Conservation (phyloP, 2,888 invertebrate species). For the Tigriopus californicus region DNA sequence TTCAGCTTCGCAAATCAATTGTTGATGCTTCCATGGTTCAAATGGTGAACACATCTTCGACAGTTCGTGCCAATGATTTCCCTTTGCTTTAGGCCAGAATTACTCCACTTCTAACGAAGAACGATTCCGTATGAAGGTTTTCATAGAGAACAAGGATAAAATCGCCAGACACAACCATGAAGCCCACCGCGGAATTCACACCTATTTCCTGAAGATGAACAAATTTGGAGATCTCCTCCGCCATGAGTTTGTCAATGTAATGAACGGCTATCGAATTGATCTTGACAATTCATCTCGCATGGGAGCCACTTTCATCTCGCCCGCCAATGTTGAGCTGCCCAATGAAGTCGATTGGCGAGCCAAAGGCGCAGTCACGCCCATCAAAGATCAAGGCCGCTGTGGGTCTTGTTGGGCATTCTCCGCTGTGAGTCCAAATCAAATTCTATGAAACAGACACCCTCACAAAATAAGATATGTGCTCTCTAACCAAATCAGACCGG, state of each 20-base stretch:
- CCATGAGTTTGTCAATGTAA: constrained; percentile 48
- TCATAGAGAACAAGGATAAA: constrained; percentile 62
- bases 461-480: too few relatives aligned
- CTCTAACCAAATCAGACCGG: too few relatives aligned
- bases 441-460: too few relatives aligned
- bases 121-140: constrained; percentile 66
- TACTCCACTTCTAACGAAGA: constrained; percentile 51
- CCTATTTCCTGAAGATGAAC: constrained; percentile 29
- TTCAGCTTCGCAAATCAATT: too few relatives aligned
- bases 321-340: constrained; percentile 53
- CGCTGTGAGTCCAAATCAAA: constrained; percentile 37
- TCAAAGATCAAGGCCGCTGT: constrained; percentile 78
- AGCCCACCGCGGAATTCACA: constrained; percentile 21
- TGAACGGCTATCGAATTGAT: constrained; percentile 45
- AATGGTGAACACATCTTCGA: too few relatives aligned
- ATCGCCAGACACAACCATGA: constrained; percentile 56
- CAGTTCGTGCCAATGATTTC: too few relatives aligned
- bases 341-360: constrained; percentile 62
- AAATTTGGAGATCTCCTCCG: constrained; percentile 69
- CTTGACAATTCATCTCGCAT: constrained; percentile 19
- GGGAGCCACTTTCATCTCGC: constrained; percentile 38
- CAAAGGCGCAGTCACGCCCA: constrained; percentile 60
- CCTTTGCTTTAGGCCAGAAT: constrained; percentile 24
- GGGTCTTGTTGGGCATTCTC: constrained; percentile 89
- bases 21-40: too few relatives aligned